Evolutionary conservation across 1,140 invertebrate genomes (phyloP).

Genomic region (Colletes latitarsis): DNA sequence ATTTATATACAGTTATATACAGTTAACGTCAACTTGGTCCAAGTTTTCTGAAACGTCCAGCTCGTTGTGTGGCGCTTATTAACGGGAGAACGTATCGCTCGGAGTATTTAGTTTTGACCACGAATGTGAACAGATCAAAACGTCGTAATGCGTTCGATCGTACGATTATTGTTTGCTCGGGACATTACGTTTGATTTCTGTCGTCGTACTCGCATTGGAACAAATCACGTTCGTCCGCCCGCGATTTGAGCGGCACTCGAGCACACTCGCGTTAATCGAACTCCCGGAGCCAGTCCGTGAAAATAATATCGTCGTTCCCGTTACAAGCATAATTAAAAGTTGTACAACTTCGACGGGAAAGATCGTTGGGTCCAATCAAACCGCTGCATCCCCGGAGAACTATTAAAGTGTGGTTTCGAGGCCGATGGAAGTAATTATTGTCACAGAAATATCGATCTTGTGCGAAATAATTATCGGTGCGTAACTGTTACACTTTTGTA

Average conservation of each 20-base stretch:
- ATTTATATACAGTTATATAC: too few relatives aligned
- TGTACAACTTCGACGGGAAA: background rate
- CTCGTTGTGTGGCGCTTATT: constrained; percentile 53
- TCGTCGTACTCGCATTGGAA: constrained; percentile 31
- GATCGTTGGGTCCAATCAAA: background rate
- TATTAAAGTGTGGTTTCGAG: background rate
- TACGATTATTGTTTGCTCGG: constrained; percentile 57
- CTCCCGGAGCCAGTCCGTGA: background rate
- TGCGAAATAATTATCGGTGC: background rate
- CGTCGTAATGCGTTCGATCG: constrained; percentile 51
- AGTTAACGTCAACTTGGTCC: constrained; percentile 23
- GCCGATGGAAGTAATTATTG: background rate
- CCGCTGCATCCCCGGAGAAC: background rate
- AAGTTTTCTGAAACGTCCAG: constrained; percentile 46
- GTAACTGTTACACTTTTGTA: background rate
- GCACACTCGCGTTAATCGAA: constrained; percentile 27
- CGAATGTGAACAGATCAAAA: constrained; percentile 58
- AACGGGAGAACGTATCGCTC: constrained; percentile 54
- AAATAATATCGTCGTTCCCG: constrained; percentile 15
- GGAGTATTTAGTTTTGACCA: constrained; percentile 60
- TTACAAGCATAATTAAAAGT: constrained; percentile 36
- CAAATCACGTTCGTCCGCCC: constrained; percentile 37
- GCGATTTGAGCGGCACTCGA: background rate
- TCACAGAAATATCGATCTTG: background rate
- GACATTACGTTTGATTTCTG: constrained; percentile 58